Conservation (phyloP, 1,140 invertebrate genomes). For the Anthonomus grandis region DNA sequence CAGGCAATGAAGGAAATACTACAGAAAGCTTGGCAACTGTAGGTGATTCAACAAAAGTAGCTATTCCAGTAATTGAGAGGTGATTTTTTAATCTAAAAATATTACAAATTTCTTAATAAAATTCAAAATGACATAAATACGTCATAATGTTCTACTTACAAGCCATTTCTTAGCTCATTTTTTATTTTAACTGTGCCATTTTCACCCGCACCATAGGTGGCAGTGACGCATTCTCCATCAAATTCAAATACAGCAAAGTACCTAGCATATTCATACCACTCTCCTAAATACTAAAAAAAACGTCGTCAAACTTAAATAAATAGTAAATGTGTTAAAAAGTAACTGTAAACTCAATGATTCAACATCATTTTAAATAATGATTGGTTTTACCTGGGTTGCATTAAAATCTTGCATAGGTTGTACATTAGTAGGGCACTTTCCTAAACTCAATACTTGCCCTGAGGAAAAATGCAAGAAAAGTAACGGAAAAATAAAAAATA, state of each 20-base stretch:
- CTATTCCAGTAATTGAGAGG: slow-evolving; percentile 58
- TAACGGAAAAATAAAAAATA: no score
- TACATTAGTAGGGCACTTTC: slow-evolving; percentile 62
- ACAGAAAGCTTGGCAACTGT: slow-evolving; percentile 59
- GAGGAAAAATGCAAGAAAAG: background rate
- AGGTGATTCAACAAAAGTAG: slow-evolving; percentile 51
- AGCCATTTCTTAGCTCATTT: slow-evolving; percentile 59
- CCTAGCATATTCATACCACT: slow-evolving; percentile 75
- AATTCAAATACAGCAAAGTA: slow-evolving; percentile 74
- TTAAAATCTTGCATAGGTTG: slow-evolving; percentile 60
- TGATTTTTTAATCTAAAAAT: slow-evolving; percentile 54
- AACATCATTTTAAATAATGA: no score
- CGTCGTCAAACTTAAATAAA: slow-evolving; percentile 2
- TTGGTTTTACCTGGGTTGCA: slow-evolving; percentile 54
- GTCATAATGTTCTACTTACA: slow-evolving; percentile 52
- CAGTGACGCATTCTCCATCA: slow-evolving; percentile 71
- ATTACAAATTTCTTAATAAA: background rate
- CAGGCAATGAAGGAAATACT: slow-evolving; percentile 59
- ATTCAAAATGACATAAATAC: background rate
- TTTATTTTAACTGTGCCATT: slow-evolving; percentile 61
- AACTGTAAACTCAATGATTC: no score
- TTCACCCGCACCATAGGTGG: slow-evolving; percentile 58
- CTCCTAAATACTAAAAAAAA: slow-evolving; percentile 66
- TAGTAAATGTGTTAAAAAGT: slow-evolving; percentile 2
- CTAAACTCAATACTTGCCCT: slow-evolving; percentile 61